phyloP scores from a whole-genome alignment of 2,888 invertebrate genomes.

The Deroplatys truncata region DNA sequence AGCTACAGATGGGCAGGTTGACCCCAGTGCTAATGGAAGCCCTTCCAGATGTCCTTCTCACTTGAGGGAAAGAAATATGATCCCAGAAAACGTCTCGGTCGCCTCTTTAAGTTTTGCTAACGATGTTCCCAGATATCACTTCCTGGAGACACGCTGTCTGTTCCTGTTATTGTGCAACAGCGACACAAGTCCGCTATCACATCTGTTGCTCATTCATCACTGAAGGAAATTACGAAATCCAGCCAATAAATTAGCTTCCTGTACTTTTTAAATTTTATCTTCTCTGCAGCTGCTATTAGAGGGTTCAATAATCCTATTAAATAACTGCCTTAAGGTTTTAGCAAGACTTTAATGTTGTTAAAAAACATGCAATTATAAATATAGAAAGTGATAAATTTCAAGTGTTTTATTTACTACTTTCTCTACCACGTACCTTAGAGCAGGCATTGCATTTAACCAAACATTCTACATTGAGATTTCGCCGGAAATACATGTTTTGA shows the following conservation, averaged over 20 bases:
- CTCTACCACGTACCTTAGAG: too few species aligned
- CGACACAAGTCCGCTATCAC: neutral
- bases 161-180: neutral
- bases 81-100: neutral
- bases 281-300: too few species aligned
- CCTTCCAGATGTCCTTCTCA: neutral
- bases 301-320: too few species aligned
- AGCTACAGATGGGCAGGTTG: neutral
- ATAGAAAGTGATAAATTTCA: too few species aligned
- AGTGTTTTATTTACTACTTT: too few species aligned
- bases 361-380: too few species aligned
- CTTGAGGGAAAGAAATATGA: neutral
- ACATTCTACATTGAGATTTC: too few species aligned
- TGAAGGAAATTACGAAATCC: neutral
- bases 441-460: too few species aligned
- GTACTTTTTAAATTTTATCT: neutral
- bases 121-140: neutral
- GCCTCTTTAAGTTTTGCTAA: neutral
- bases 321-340: too few species aligned
- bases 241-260: neutral
- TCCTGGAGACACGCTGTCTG: conserved; percentile 7
- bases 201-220: neutral
- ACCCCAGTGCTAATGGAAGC: neutral
- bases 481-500: too few species aligned
- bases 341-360: too few species aligned